These are phyloP conservation scores for Grantiella picta DNA, from an alignment of 2,113 vertebrate genomes.

Conservation along the genomic window DNA sequence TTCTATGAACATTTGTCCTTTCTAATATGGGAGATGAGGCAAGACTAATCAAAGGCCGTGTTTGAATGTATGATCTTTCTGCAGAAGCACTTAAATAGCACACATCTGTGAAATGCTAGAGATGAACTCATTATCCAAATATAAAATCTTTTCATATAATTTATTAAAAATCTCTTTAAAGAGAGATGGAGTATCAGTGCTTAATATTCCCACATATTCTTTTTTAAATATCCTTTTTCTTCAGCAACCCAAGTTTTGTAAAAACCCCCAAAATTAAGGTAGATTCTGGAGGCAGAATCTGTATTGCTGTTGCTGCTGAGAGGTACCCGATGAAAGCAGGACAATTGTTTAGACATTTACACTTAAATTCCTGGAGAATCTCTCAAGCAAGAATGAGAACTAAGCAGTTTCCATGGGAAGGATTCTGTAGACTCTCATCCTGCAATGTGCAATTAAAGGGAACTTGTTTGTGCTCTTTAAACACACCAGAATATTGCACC, in stretches of 20 bases:
- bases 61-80: slow-evolving; percentile 41
- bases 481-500: background rate
- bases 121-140: slow-evolving; percentile 55
- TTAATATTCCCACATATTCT: background rate
- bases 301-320: background rate
- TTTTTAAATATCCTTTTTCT: background rate
- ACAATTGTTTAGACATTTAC: background rate
- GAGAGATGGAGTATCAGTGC: background rate
- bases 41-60: slow-evolving; percentile 19
- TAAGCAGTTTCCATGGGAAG: background rate
- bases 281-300: background rate
- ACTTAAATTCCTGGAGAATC: background rate
- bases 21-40: slow-evolving; percentile 43
- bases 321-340: background rate
- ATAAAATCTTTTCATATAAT: slow-evolving; percentile 50
- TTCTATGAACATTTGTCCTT: slow-evolving; percentile 19
- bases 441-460: background rate
- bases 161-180: slow-evolving; percentile 57
- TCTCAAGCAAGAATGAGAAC: background rate
- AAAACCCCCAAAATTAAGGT: background rate
- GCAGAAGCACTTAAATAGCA: slow-evolving; percentile 58
- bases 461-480: background rate
- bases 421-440: background rate
- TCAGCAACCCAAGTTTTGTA: background rate
- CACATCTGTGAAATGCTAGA: slow-evolving; percentile 52